Percentiles rank a stretch among this genome's conserved stretches.
phyloP scores from a whole-genome alignment of 2,797 vertebrate genomes.

The Streptopelia turtur region DNA sequence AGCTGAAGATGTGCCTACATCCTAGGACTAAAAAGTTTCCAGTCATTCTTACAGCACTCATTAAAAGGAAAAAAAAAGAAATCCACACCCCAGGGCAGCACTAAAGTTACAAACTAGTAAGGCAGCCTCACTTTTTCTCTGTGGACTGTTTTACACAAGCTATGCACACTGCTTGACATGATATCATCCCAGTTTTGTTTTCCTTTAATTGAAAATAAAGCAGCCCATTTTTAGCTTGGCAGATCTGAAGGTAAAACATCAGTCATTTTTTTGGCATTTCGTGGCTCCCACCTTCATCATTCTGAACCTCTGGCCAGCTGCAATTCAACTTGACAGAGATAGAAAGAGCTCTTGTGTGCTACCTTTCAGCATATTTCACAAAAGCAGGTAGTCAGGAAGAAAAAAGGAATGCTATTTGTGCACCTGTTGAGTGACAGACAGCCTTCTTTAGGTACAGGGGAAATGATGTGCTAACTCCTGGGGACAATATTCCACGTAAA shows the following conservation, averaged over 20 bases:
- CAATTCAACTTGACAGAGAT: background rate
- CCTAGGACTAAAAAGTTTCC: background rate
- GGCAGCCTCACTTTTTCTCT: background rate
- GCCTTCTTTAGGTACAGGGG: background rate
- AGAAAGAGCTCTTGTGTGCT: background rate
- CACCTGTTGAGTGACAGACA: fast-evolving
- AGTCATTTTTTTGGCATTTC: background rate
- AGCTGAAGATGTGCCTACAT: background rate
- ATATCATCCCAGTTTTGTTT: background rate
- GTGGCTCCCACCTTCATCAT: background rate
- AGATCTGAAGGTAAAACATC: background rate
- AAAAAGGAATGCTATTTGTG: background rate
- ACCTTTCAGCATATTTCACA: background rate
- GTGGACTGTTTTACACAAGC: background rate
- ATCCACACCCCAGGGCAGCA: background rate
- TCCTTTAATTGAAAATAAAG: background rate
- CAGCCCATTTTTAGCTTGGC: background rate
- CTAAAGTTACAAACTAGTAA: background rate
- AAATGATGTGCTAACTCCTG: background rate
- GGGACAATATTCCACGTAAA: background rate
- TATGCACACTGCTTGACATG: background rate
- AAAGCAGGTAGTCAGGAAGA: background rate
- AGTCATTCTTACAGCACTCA: background rate
- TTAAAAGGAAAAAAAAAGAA: background rate
- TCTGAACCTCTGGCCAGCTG: background rate